Evolutionary conservation across 2,888 invertebrate species (phyloP).

Genomic region (Megalurothrips usitatus): DNA sequence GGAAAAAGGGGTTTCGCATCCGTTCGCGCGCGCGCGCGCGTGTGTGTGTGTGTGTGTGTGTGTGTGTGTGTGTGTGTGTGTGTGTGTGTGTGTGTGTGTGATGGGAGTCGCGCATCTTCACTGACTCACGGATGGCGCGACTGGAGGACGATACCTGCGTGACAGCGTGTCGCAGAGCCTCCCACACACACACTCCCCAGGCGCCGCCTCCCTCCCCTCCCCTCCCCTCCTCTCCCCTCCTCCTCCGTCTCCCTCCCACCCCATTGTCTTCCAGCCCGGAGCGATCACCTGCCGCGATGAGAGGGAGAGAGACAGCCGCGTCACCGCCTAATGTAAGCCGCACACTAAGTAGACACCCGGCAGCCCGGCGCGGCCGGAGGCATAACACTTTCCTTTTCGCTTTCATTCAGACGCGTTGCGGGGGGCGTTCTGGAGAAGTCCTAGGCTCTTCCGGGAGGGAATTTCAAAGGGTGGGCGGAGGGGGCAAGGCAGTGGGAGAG

Average conservation of each 20-base stretch:
- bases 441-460: conserved; percentile 30
- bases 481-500: conserved; percentile 28
- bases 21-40: conserved; percentile 30
- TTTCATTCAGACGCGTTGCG: too few relatives aligned
- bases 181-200: conserved; percentile 38
- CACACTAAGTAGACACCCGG: too few relatives aligned
- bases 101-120: neutral
- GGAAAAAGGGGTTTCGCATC: conserved; percentile 27
- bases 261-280: too few relatives aligned
- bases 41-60: conserved; percentile 31
- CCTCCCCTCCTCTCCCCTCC: conserved; percentile 34
- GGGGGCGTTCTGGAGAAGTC: too few relatives aligned
- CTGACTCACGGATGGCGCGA: neutral
- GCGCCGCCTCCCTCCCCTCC: conserved; percentile 34
- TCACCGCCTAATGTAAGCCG: too few relatives aligned
- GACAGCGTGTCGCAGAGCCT: neutral
- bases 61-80: conserved; percentile 30
- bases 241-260: conserved; percentile 29
- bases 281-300: too few relatives aligned
- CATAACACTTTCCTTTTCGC: neutral
- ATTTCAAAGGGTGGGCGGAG: conserved; percentile 30
- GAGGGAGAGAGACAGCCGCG: too few relatives aligned
- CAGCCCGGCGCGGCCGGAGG: neutral
- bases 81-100: conserved; percentile 32
- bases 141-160: neutral